A percentile compares a stretch with the other conserved stretches of the same genome.
Conservation (phyloP, 2,113 vertebrate genomes). For the Sisor rabdophorus region DNA sequence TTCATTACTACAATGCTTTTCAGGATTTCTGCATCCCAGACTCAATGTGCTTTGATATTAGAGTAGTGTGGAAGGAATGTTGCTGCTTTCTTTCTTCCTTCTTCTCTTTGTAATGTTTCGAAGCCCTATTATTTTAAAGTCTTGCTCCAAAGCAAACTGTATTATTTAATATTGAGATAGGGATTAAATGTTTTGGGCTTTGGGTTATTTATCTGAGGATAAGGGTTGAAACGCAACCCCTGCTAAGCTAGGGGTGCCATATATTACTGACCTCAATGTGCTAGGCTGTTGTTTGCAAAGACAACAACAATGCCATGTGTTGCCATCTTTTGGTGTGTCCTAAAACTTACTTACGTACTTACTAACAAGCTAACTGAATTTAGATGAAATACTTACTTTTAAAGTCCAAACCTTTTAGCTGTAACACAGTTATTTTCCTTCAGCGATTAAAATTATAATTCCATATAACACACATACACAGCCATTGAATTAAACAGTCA, state of each 20-base stretch:
- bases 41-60: conserved; percentile 16
- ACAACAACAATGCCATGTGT: no score
- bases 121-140: neutral
- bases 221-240: no score
- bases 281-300: no score
- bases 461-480: neutral
- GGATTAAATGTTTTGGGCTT: neutral
- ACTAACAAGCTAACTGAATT: neutral
- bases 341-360: no score
- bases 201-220: no score
- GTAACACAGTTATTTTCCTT: neutral
- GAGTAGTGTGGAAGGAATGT: conserved; percentile 9
- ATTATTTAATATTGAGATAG: conserved; percentile 15
- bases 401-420: no score
- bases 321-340: no score
- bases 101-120: conserved; percentile 15
- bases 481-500: conserved; percentile 12
- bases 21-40: conserved; percentile 5
- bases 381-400: neutral
- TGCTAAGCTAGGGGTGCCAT: no score
- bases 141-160: neutral
- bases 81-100: conserved; percentile 24
- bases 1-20: neutral
- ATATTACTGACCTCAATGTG: no score
- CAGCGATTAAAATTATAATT: conserved; percentile 15